phyloP scores from a whole-genome alignment of 2,113 vertebrate species.

The Corynorhinus townsendii region DNA sequence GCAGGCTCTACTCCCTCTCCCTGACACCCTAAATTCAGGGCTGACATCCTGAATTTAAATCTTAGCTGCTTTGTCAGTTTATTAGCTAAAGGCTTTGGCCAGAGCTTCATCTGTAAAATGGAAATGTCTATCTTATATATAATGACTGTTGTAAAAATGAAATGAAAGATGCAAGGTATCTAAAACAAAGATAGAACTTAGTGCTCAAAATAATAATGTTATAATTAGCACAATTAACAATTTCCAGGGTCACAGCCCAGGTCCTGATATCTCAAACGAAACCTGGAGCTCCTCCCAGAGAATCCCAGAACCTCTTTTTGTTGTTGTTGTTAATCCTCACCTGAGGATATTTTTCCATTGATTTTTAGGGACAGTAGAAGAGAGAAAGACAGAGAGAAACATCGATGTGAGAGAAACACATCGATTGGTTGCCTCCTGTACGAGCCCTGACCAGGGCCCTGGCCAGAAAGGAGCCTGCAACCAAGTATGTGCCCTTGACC shows the following conservation, averaged over 20 bases:
- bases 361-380: no score
- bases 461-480: no score
- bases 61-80: neutral
- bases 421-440: no score
- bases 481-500: no score
- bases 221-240: neutral
- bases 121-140: neutral
- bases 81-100: neutral
- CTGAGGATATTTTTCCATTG: no score
- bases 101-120: neutral
- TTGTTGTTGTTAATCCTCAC: no score
- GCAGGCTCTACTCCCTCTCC: neutral
- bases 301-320: neutral
- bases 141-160: neutral
- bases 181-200: neutral
- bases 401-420: no score
- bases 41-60: neutral
- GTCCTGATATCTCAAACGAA: neutral
- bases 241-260: neutral
- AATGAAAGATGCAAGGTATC: neutral
- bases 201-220: neutral
- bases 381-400: no score
- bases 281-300: neutral
- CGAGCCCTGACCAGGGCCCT: no score
- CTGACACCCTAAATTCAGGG: no score